Percentiles rank a stretch among this genome's conserved stretches.
Conservation (phyloP, 2,113 vertebrate species). For the Theristicus caerulescens region DNA sequence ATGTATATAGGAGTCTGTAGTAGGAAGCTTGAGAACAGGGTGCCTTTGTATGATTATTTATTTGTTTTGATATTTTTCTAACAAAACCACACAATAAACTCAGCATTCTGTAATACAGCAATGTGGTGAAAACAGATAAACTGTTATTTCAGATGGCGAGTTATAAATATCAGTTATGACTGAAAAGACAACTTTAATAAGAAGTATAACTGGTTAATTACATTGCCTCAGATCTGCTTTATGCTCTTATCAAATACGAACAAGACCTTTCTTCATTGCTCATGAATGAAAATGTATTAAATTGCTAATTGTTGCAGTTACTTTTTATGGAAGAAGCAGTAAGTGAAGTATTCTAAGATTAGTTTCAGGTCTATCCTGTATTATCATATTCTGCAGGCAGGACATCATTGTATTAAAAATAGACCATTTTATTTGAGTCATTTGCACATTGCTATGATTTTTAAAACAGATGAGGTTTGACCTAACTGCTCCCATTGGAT, state of each 20-base stretch:
- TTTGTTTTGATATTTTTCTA: neutral
- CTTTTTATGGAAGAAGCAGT: neutral
- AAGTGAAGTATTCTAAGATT: conserved; percentile 1
- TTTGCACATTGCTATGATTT: neutral
- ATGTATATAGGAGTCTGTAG: neutral
- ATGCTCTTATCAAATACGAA: conserved; percentile 23
- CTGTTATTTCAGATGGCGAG: neutral
- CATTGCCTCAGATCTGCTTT: conserved; percentile 20
- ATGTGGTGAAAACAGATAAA: neutral
- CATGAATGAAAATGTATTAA: conserved; percentile 18
- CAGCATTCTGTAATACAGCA: neutral
- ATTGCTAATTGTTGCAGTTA: conserved; percentile 32
- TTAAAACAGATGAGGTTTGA: neutral
- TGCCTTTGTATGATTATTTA: neutral
- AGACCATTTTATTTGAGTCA: neutral
- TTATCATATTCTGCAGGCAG: neutral
- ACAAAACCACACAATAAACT: neutral
- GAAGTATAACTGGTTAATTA: conserved; percentile 2
- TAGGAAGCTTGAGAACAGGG: neutral
- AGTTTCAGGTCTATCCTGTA: neutral
- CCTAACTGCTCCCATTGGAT: neutral
- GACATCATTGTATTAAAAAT: neutral
- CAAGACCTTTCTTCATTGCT: conserved; percentile 19
- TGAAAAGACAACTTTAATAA: conserved; percentile 5
- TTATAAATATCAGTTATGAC: neutral